Evolutionary conservation across 2,797 vertebrate species (phyloP).

Genomic region (Lutra lutra): DNA sequence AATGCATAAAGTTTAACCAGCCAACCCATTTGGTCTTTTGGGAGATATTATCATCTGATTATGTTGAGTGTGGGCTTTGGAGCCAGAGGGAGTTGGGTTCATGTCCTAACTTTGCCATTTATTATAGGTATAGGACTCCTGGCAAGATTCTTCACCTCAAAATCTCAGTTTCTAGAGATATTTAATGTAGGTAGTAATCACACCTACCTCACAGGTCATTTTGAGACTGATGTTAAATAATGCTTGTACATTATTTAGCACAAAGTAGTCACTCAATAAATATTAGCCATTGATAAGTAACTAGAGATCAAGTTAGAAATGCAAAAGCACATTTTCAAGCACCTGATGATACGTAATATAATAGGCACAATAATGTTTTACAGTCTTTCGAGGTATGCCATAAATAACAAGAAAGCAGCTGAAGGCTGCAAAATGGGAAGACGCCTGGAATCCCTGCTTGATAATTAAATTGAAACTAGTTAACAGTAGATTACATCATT

Average conservation of each 20-base stretch:
- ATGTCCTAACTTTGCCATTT: background rate
- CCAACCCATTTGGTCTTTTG: background rate
- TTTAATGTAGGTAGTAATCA: background rate
- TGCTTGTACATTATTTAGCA: conserved; percentile 25
- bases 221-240: background rate
- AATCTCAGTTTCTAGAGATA: background rate
- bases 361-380: conserved; percentile 54
- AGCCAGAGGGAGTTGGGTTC: background rate
- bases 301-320: conserved; percentile 25
- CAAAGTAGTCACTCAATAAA: background rate
- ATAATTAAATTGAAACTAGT: conserved; percentile 82
- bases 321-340: conserved; percentile 26
- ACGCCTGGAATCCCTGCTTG: conserved; percentile 64
- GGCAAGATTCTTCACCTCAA: background rate
- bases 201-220: background rate
- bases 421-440: conserved; percentile 64
- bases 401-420: conserved; percentile 70
- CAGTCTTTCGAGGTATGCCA: conserved; percentile 30
- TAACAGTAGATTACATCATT: conserved; percentile 71
- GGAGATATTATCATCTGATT: background rate
- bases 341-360: background rate
- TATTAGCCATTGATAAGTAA: conserved; percentile 34
- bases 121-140: background rate
- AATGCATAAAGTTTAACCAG: background rate
- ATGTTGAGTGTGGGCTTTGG: background rate